Percentiles rank a stretch among this genome's conserved stretches.
phyloP scores from a whole-genome alignment of 2,797 vertebrate genomes.

The Tachyglossus aculeatus region DNA sequence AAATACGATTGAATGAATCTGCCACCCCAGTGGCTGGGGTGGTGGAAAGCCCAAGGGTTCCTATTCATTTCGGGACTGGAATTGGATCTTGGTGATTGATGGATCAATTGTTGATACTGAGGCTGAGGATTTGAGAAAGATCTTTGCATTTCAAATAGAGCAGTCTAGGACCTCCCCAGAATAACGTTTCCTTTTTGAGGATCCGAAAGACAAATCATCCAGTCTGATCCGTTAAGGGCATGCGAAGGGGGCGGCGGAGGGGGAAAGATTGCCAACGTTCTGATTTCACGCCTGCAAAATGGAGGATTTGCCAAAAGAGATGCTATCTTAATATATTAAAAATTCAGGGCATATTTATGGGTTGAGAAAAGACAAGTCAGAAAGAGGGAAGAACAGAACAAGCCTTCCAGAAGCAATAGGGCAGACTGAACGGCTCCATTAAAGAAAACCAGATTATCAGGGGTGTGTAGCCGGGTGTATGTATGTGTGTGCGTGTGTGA shows the following conservation, averaged over 20 bases:
- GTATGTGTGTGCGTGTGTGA: slow-evolving; percentile 36
- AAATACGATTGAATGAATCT: too few species aligned
- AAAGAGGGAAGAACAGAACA: slow-evolving; percentile 1
- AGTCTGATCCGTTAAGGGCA: slow-evolving; percentile 38
- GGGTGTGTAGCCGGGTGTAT: slow-evolving; percentile 39
- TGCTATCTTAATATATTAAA: slow-evolving; percentile 69
- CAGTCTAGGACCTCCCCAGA: background rate
- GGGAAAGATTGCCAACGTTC: slow-evolving; percentile 36
- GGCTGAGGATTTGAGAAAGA: background rate
- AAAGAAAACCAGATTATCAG: slow-evolving; percentile 51
- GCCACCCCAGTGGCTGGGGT: background rate
- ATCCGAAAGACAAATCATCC: slow-evolving; percentile 70
- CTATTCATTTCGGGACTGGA: background rate
- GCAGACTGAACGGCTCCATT: slow-evolving; percentile 2
- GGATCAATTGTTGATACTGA: background rate
- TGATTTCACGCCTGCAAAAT: slow-evolving; percentile 37
- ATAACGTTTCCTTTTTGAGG: slow-evolving; percentile 19
- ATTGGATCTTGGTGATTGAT: background rate
- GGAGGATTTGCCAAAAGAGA: slow-evolving; percentile 35
- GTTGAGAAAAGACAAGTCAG: background rate
- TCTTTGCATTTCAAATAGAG: background rate
- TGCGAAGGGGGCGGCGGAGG: slow-evolving; percentile 10
- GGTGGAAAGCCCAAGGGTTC: background rate
- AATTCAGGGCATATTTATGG: slow-evolving; percentile 52
- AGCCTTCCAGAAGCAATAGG: slow-evolving; percentile 2